Evolutionary conservation across 2,797 vertebrate genomes (phyloP).

Genomic region (Phyllotis vaccarum): DNA sequence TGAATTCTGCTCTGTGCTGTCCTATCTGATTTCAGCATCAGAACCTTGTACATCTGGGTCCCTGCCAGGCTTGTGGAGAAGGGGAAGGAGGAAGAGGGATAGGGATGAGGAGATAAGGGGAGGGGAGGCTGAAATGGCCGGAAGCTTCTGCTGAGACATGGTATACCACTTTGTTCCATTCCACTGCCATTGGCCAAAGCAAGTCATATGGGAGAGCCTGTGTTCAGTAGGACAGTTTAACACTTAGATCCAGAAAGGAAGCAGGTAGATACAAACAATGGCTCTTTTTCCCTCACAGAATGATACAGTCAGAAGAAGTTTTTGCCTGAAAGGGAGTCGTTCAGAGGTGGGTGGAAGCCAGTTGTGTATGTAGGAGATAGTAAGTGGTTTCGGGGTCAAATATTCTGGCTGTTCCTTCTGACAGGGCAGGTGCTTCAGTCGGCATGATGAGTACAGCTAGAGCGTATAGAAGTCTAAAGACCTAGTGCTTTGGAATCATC

Average conservation of each 20-base stretch:
- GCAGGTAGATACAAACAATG: background rate
- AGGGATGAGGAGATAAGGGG: too few species aligned
- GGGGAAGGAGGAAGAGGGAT: too few species aligned
- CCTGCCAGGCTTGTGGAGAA: background rate
- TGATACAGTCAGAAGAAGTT: conserved; percentile 3
- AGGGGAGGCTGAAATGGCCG: background rate
- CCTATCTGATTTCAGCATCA: background rate
- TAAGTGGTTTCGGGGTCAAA: background rate
- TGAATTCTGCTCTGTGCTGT: background rate
- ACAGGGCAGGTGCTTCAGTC: background rate
- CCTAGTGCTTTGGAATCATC: background rate
- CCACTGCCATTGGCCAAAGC: background rate
- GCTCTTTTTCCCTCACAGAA: background rate
- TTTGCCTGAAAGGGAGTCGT: background rate
- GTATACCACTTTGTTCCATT: background rate
- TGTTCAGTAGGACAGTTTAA: background rate
- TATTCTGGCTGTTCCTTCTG: background rate
- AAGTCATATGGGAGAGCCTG: background rate
- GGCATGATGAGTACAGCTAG: background rate
- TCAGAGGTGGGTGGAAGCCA: background rate
- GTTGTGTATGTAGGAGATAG: background rate
- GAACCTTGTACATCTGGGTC: background rate
- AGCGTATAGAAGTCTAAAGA: background rate
- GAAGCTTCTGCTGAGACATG: conserved; percentile 3
- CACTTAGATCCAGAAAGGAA: background rate